Base-by-base conservation (phyloP, 2,113 vertebrate genomes). In the Lethenteron reissneri region DNA sequence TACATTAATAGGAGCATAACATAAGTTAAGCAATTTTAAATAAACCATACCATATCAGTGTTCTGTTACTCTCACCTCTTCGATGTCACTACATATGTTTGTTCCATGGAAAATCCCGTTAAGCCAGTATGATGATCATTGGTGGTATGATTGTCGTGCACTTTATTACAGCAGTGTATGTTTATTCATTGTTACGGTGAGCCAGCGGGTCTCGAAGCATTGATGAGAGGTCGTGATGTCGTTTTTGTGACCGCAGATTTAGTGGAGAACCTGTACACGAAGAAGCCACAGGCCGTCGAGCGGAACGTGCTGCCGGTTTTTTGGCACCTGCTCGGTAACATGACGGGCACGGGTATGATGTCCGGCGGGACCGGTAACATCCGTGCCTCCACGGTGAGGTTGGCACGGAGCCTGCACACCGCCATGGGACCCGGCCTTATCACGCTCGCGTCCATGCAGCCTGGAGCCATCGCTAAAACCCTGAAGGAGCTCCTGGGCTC, bases 291-390 rank as follows among this genome's bases (percentile, higher is more conserved):
- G 15, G 78, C 85, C 60, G 86, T 91, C 73, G 87, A 91, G 78
- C 87, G 90, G 75, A 92, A 87, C 74, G 89, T 83, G 8, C 77
- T 89, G 10, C 83, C 79, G 9, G 81, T 92, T 74, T 81, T 92
- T 12, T 92, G 90, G 89, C 85, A 89, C 72, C 87, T 92, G 6
- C 81, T 92, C 75, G 82, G 88, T 15, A 82, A 80, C 58, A 82
- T 83, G 73, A 81, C 80, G 3, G 83, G 81, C 75, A 84, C 87
- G 13, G 85, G 88, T 71, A 83, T 82, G 14, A 70, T 85, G 57
- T 84, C 85, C 8, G 83, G 85, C 62, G 81, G 85, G 1, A 83
- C 84, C 1, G 81, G 85, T 57, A 88, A 83, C 57, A 77, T 88
- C 56, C 82, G 84, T 70, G 72, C 76, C 13, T 87, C 88, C 72